Percentiles rank a stretch among this genome's conserved stretches.
Conservation (phyloP, 2,888 invertebrate genomes). For the Tortricodes alternella region DNA sequence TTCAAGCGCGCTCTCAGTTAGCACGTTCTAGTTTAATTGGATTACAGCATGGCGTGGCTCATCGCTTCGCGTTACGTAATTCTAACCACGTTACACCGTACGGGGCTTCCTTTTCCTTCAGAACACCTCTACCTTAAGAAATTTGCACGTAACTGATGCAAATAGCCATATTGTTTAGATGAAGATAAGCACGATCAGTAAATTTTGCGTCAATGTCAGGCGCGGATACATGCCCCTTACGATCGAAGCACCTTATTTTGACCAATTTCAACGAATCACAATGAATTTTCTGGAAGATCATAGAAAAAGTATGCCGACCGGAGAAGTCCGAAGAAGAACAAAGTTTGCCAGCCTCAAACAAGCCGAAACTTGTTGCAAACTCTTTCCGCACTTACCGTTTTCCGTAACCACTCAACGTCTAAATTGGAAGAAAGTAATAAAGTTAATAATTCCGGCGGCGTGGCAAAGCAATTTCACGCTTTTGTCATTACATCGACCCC, state of each 20-base stretch:
- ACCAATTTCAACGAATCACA: no score
- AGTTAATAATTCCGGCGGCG: conserved; percentile 33
- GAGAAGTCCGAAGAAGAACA: not conserved
- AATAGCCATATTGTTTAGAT: not conserved
- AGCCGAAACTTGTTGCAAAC: conserved; percentile 6
- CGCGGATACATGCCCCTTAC: no score
- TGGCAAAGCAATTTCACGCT: conserved; percentile 53
- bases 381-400: conserved; percentile 7
- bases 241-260: no score
- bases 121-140: not conserved
- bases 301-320: conserved; percentile 4
- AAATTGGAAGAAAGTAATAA: conserved; percentile 30
- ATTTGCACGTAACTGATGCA: not conserved
- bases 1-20: conserved; percentile 4
- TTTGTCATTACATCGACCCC: conserved; percentile 38
- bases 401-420: conserved; percentile 21
- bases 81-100: conserved; percentile 14
- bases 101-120: conserved; percentile 21
- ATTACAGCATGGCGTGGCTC: conserved; percentile 21
- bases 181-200: no score
- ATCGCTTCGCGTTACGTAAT: conserved; percentile 23
- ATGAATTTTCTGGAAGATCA: no score
- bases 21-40: conserved; percentile 21
- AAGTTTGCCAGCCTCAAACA: conserved; percentile 4
- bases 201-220: no score